Percentiles rank a stretch among this genome's conserved stretches.
Conservation (phyloP, 2,113 vertebrate species). For the Mesocricetus auratus region DNA sequence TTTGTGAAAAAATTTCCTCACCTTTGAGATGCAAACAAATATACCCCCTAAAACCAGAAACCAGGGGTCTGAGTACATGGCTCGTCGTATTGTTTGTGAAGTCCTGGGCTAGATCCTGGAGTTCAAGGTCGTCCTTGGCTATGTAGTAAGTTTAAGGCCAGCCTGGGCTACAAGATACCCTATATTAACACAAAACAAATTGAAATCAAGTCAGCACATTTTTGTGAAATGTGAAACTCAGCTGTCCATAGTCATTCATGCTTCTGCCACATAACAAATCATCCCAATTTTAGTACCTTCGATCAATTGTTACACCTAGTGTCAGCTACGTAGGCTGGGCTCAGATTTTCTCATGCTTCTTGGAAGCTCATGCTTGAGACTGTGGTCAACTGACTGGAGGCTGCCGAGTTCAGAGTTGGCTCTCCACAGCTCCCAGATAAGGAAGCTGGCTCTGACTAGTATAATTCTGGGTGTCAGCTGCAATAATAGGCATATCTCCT, state of each 20-base stretch:
- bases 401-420: neutral
- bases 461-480: neutral
- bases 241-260: neutral
- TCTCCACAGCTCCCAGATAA: neutral
- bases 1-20: conserved; percentile 12
- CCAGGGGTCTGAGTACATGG: neutral
- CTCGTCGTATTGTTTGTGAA: neutral
- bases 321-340: neutral
- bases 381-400: neutral
- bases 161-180: neutral
- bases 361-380: neutral
- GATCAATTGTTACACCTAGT: neutral
- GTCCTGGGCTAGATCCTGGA: neutral
- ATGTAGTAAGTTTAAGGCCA: neutral
- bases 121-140: neutral
- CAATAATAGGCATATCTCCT: neutral
- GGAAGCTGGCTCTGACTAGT: neutral
- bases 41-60: neutral
- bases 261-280: conserved; percentile 24
- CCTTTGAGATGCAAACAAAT: neutral
- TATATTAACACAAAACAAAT: neutral
- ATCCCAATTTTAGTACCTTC: neutral
- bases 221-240: neutral
- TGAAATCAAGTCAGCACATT: neutral
- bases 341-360: neutral